phyloP scores from a whole-genome alignment of 1,140 invertebrate species.

The Drosophila novamexicana region DNA sequence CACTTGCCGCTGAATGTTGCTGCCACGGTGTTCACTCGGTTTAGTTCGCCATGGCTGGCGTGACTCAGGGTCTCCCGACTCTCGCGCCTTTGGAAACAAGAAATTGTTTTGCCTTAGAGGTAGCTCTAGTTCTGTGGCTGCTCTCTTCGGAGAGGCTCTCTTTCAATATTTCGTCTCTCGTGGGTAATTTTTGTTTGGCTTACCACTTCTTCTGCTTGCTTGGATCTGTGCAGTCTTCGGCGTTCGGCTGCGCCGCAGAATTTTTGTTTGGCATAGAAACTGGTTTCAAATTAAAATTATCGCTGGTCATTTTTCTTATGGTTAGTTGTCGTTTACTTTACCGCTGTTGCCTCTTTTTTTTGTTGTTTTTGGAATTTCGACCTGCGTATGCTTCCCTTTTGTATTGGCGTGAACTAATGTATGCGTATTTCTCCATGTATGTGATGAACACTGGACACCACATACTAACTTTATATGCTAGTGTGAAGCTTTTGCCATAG shows the following conservation, averaged over 20 bases:
- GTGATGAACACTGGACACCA: constrained; percentile 23
- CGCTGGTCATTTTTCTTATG: constrained; percentile 84
- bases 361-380: constrained; percentile 62
- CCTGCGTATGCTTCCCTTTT: constrained; percentile 69
- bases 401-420: constrained; percentile 45
- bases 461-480: neutral
- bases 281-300: constrained; percentile 84
- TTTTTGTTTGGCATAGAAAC: constrained; percentile 82
- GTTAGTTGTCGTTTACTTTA: constrained; percentile 81
- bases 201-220: constrained; percentile 44
- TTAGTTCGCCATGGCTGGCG: constrained; percentile 27
- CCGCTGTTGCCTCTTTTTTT: constrained; percentile 63
- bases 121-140: constrained; percentile 29
- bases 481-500: neutral
- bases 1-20: constrained; percentile 40
- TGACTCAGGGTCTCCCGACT: constrained; percentile 44
- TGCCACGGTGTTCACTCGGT: constrained; percentile 52
- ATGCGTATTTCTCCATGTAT: constrained; percentile 36
- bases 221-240: constrained; percentile 45
- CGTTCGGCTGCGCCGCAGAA: constrained; percentile 58
- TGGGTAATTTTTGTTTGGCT: constrained; percentile 64
- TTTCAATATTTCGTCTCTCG: constrained; percentile 38
- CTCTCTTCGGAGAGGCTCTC: neutral
- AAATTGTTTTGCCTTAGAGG: constrained; percentile 62
- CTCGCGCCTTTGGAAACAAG: constrained; percentile 41